Evolutionary conservation across 37 sponge, comb jelly and placozoan genomes (phyloP), one percentile per base, ranked within the genome.

Genomic region (Haliclona indistincta): DNA sequence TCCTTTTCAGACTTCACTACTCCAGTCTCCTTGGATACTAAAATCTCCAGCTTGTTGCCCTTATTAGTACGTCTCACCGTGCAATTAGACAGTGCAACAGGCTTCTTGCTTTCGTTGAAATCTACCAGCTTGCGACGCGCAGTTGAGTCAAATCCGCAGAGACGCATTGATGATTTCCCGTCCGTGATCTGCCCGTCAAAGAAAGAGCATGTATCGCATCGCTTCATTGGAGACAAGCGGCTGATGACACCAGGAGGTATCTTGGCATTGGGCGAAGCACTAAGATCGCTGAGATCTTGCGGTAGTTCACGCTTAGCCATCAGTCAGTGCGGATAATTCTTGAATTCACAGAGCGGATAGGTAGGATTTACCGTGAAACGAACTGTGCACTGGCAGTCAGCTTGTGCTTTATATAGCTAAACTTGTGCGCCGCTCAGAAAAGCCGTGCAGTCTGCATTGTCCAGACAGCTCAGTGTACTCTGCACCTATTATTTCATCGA

Each of bases 161-260:
- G 19, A 2, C 64, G 4, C 64, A 63, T 63, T 3, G 64, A 63
- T 7, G 30, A 2, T 20, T 29, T 28, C 19, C 35, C 64, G 64
- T 63, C 64, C 19, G 29, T 33, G 30, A 63, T 26, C 35, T 10
- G 30, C 23, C 64, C 64, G 35, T 63, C 34, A 63, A 63, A 63
- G n/a, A n/a, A n/a, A n/a, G n/a, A n/a, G n/a, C n/a, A n/a, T n/a
- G n/a, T n/a, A n/a, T n/a, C n/a, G n/a, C n/a, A n/a, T n/a, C n/a
- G n/a, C 51, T 47, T 47, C 51, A 47, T 47, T 47, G 51, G 51
- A 47, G 51, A 47, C 13, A 47, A 15, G 13, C 51, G 10, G 15
- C 13, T 47, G 51, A 47, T 47, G 51, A 47, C 51, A 17, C 13
- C 51, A 47, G 10, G 51, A 15, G 15, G 10, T 47, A 17, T 47